phyloP scores from a whole-genome alignment of 1,140 invertebrate genomes.

The Eupristina koningsbergeri region DNA sequence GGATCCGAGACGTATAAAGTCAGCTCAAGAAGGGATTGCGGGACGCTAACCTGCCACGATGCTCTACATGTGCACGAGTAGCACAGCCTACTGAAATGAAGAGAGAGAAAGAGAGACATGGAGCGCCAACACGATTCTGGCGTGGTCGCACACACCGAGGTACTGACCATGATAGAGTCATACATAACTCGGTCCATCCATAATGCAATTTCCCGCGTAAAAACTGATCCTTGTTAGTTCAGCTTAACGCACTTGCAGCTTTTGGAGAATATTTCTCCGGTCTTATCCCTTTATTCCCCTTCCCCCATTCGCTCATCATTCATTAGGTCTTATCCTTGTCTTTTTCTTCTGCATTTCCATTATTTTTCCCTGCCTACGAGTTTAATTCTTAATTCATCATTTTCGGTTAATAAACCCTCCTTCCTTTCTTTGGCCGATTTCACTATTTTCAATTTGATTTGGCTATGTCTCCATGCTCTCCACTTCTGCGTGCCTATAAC shows the following conservation, averaged over 20 bases:
- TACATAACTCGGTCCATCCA: slow-evolving; percentile 69
- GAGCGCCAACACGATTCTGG: slow-evolving; percentile 51
- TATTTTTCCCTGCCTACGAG: too few relatives aligned
- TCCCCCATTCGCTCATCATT: too few relatives aligned
- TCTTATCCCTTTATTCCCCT: not conserved
- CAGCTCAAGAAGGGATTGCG: slow-evolving; percentile 54
- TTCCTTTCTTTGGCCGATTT: not conserved
- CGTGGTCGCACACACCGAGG: slow-evolving; percentile 56
- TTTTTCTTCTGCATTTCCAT: too few relatives aligned
- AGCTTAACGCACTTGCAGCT: slow-evolving; percentile 54
- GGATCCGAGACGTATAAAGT: slow-evolving; percentile 61
- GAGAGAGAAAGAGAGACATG: not conserved
- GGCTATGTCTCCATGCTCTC: not conserved
- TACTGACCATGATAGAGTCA: slow-evolving; percentile 68
- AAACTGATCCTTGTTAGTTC: slow-evolving; percentile 68
- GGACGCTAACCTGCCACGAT: slow-evolving; percentile 47
- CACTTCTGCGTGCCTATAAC: too few relatives aligned
- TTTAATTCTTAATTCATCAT: not conserved
- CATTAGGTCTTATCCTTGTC: too few relatives aligned
- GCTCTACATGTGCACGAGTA: not conserved
- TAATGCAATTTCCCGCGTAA: slow-evolving; percentile 68
- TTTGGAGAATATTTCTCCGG: slow-evolving; percentile 29
- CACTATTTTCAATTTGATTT: not conserved
- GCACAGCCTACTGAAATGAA: not conserved
- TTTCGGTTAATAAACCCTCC: not conserved